Evolutionary conservation across 2,797 vertebrate species (phyloP).

Genomic region (Rhodeus uyekii): DNA sequence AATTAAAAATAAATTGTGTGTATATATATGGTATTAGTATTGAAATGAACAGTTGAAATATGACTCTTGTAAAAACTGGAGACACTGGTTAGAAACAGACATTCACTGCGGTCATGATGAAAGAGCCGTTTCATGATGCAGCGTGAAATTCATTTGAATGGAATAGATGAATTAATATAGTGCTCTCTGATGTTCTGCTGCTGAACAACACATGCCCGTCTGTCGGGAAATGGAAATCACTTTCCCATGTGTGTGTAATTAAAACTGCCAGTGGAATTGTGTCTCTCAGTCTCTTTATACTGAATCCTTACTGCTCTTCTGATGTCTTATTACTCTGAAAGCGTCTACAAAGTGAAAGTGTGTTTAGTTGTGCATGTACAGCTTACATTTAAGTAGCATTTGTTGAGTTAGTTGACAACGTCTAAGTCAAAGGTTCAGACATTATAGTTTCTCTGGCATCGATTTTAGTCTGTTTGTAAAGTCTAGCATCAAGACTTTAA

Average conservation of each 20-base stretch:
- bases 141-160: constrained; percentile 22
- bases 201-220: constrained; percentile 6
- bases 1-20: too few species aligned
- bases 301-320: not conserved
- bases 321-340: not conserved
- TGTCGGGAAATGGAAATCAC: constrained; percentile 21
- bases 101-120: not conserved
- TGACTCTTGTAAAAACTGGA: not conserved
- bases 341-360: not conserved
- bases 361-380: not conserved
- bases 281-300: not conserved
- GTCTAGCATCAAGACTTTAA: not conserved
- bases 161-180: constrained; percentile 5
- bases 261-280: not conserved
- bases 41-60: not conserved
- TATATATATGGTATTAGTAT: not conserved
- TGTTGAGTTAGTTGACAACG: too few species aligned
- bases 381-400: not conserved
- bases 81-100: not conserved
- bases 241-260: constrained; percentile 10
- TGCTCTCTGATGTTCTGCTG: constrained; percentile 3
- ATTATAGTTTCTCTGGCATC: not conserved
- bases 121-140: not conserved
- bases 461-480: not conserved
- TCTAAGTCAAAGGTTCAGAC: too few species aligned